These are phyloP conservation scores for Phrynosoma platyrhinos DNA, from an alignment of 2,113 vertebrate species.

Conservation along the genomic window DNA sequence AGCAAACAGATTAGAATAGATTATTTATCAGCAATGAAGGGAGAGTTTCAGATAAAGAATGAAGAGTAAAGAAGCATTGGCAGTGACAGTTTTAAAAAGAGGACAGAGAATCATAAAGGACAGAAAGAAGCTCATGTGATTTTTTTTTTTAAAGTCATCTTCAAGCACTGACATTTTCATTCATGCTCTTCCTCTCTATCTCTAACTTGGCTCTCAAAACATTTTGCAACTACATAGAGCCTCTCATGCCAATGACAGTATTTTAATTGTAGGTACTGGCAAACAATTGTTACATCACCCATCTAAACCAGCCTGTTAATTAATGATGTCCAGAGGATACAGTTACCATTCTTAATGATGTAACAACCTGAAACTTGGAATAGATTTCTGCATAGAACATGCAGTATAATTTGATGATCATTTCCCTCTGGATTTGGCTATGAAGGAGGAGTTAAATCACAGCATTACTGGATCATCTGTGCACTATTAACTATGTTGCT, in stretches of 20 bases:
- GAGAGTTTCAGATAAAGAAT: constrained; percentile 2
- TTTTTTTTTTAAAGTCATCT: background rate
- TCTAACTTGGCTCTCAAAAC: background rate
- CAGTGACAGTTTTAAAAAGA: background rate
- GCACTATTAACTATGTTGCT: constrained; percentile 30
- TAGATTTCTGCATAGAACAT: constrained; percentile 2
- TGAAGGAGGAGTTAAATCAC: constrained; percentile 49
- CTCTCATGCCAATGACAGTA: background rate
- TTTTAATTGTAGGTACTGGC: constrained; percentile 16
- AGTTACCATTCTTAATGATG: background rate
- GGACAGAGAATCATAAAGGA: background rate
- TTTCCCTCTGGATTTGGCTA: constrained; percentile 39
- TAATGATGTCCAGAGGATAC: background rate
- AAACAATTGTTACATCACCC: constrained; percentile 9
- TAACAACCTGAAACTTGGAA: background rate
- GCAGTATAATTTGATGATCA: constrained; percentile 55
- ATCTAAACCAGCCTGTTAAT: constrained; percentile 10
- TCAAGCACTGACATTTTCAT: background rate
- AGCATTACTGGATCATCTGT: constrained; percentile 35
- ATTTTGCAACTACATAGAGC: background rate
- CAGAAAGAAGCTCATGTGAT: background rate
- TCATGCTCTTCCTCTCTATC: background rate
- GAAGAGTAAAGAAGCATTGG: background rate
- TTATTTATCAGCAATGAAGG: constrained; percentile 17
- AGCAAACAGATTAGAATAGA: constrained; percentile 25